Conservation (phyloP, 2,113 vertebrate genomes). For the Picathartes gymnocephalus region DNA sequence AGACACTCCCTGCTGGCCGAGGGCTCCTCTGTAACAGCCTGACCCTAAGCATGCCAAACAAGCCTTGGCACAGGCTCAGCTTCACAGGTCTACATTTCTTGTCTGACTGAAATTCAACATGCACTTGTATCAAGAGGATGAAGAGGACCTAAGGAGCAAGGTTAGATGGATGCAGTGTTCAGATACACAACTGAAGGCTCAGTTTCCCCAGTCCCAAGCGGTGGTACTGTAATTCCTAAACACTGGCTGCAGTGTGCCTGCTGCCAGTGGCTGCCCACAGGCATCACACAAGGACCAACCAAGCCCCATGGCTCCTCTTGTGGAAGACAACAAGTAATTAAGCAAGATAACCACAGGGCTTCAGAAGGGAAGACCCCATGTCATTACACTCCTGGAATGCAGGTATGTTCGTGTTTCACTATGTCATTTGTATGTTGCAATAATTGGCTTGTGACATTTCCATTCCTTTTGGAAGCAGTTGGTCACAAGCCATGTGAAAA, state of each 20-base stretch:
- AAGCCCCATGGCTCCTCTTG: not conserved
- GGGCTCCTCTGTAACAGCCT: not conserved
- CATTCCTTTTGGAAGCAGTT: not conserved
- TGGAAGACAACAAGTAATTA: not conserved
- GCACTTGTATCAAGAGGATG: not conserved
- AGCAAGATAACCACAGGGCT: not conserved
- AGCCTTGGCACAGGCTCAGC: not conserved
- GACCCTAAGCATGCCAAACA: not conserved
- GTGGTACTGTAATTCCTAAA: not conserved
- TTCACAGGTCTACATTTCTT: not conserved
- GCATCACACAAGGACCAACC: not conserved
- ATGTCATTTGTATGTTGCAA: not conserved
- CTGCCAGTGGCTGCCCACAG: not conserved
- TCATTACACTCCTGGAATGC: fast-evolving
- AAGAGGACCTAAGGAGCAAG: not conserved
- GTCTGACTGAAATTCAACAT: not conserved
- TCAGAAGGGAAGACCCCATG: not conserved
- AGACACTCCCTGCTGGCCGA: fast-evolving
- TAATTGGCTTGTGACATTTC: not conserved
- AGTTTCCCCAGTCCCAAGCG: not conserved
- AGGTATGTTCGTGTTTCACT: not conserved
- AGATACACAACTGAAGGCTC: not conserved
- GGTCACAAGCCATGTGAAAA: not conserved
- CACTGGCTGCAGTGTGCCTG: fast-evolving
- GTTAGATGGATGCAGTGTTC: not conserved